Percentiles rank a stretch among this genome's conserved stretches.
These are phyloP conservation scores for Isurus oxyrinchus DNA, from an alignment of 2,113 vertebrate genomes.

Conservation along the genomic window DNA sequence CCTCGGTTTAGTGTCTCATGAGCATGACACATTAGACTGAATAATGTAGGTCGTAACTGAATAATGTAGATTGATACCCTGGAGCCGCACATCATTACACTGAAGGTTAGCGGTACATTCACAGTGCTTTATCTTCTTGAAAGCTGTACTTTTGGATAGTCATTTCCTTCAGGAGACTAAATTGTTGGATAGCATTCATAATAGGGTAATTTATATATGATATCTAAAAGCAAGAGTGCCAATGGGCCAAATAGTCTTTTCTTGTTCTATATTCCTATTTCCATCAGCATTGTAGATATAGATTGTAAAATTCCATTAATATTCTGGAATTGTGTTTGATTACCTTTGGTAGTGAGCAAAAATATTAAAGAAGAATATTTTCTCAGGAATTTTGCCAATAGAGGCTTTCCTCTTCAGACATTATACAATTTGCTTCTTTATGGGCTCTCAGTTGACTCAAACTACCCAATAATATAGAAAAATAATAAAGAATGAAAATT, in stretches of 20 bases:
- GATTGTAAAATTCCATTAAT: not conserved
- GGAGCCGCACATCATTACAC: not conserved
- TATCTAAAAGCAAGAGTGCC: not conserved
- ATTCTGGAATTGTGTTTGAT: not conserved
- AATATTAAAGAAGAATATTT: not conserved
- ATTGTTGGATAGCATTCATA: not conserved
- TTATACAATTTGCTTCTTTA: not conserved
- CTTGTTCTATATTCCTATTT: not conserved
- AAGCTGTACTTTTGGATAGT: not conserved
- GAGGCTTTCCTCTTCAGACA: not conserved
- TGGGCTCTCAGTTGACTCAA: not conserved
- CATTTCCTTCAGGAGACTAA: not conserved
- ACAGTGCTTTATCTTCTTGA: not conserved
- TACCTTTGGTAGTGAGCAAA: not conserved
- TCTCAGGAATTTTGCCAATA: not conserved
- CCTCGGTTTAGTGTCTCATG: not conserved
- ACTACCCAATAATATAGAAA: not conserved
- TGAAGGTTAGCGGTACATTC: not conserved
- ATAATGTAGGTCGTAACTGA: not conserved
- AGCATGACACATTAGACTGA: not conserved
- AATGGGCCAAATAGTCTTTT: not conserved
- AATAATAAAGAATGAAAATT: not conserved
- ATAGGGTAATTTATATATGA: not conserved
- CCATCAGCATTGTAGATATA: not conserved
- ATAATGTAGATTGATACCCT: not conserved